Base-by-base conservation (phyloP, 2,888 invertebrate genomes). In the Epistrophe eligans region DNA sequence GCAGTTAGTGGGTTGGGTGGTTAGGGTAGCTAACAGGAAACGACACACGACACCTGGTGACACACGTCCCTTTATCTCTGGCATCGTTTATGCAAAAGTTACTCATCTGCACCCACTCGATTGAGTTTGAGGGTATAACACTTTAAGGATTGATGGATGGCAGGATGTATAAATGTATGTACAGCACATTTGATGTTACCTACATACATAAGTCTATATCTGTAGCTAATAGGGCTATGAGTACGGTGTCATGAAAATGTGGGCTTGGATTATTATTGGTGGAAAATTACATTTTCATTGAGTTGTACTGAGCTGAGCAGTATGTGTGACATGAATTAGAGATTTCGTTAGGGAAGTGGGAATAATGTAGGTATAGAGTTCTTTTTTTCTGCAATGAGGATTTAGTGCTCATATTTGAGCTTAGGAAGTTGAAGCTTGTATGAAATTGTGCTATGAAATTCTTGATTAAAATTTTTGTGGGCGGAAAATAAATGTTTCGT, bases 281-380 rank as follows among this genome's bases (percentile, higher is more conserved):
- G 79, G 71, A 87, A 87, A 87, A 87, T 87, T 87, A 87, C 87
- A 82, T 83, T 87, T 87, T 87, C 83, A 87, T 87, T 83, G 87
- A 83, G 76, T 87, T 79, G 87, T 83, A 62, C 79, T 19, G 32
- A n/a, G 19, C 10, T 8, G 32, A 66, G 24, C 58, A 64, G 72
- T 76, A 83, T 87, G 83, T 87, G 87, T 83, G 87, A 83, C 83
- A 87, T 83, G 83, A 87, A 87, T 83, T 40, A 60, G 58, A 72
- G 82, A 87, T 83, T 82, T 66, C n/a, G 66, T 24, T 4, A 40
- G 2, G 19, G 19, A 19, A 35, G 28, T 55, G 40, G 62, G 43
- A 62, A 40, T 24, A 32, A 32, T 32, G 2, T n/a, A n/a, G n/a
- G n/a, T n/a, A n/a, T 62, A 43, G 24, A 40, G 24, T 43, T 62